Conservation (phyloP, 1,140 invertebrate genomes). For the Oryzaephilus surinamensis region DNA sequence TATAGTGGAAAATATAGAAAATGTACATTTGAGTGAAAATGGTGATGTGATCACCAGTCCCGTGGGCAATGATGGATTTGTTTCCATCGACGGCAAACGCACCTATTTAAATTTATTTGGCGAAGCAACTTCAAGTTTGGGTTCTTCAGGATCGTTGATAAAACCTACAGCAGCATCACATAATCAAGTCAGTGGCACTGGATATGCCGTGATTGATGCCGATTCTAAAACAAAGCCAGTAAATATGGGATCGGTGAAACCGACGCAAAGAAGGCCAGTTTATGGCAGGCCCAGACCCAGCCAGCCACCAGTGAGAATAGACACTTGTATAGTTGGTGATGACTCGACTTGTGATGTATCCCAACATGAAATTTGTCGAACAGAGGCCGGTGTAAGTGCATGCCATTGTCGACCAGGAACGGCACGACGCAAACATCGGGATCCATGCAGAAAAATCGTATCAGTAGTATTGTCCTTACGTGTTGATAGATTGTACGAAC, state of each 20-base stretch:
- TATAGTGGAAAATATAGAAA: slow-evolving; percentile 16
- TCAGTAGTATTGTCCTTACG: slow-evolving; percentile 68
- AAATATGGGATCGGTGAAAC: slow-evolving; percentile 26
- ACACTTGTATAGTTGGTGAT: slow-evolving; percentile 89
- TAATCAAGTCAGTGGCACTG: slow-evolving; percentile 27
- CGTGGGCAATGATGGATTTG: slow-evolving; percentile 70
- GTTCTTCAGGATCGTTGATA: too few relatives aligned
- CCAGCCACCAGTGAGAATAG: slow-evolving; percentile 65
- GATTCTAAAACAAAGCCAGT: slow-evolving; percentile 15
- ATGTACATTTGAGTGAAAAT: slow-evolving; percentile 24
- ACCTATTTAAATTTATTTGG: slow-evolving; percentile 79
- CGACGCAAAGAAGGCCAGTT: slow-evolving; percentile 38
- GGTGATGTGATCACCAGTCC: slow-evolving; percentile 65
- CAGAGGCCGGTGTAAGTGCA: slow-evolving; percentile 81
- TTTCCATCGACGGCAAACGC: slow-evolving; percentile 84
- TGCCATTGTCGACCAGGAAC: slow-evolving; percentile 81
- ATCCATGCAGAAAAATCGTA: slow-evolving; percentile 70
- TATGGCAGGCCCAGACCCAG: slow-evolving; percentile 45
- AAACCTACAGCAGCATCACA: slow-evolving; percentile 18
- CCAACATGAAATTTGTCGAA: slow-evolving; percentile 78
- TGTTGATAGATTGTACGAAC: slow-evolving; percentile 73
- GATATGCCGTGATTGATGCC: slow-evolving; percentile 13
- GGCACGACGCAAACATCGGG: slow-evolving; percentile 62
- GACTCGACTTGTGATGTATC: slow-evolving; percentile 82
- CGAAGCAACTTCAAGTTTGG: too few relatives aligned